Base-by-base conservation (phyloP, 2,113 vertebrate species). In the Platichthys flesus region DNA sequence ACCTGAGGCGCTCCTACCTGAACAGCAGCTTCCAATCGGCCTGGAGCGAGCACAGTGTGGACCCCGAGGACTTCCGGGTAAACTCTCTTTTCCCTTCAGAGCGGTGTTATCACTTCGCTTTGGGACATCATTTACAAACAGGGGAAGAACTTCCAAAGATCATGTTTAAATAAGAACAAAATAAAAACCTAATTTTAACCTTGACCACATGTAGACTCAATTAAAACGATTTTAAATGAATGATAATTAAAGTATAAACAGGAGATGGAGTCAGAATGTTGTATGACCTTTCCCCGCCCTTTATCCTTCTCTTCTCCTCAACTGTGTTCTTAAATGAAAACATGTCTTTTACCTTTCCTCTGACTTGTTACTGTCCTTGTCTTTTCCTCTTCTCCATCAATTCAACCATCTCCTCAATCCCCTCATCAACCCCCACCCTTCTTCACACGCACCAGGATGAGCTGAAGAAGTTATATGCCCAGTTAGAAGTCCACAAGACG, bases 41-140 rank as follows among this genome's bases (percentile, higher is more conserved):
- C 49, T 98, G 97, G 96, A 99, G 96, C 13, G 96, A 98, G 75
- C 96, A 47, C 91, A 97, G 95, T 64, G 93, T 98, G 90, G 97
- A 99, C 86, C 95, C 97, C 1, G 97, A 97, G 78, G 98, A 99
- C 91, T 97, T 99, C 79, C 94, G 97, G 96, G 98, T 99, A 95
- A 94, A 92, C 31, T 8, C 71, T 37, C 52, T 81, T 42, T 28
- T 68, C 35, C 69, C 45, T 47, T 62, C 62, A 73, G 58, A 87
- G 47, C 69, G 56, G 84, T 82, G 69, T 42, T 76, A 73, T 79
- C 65, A 78, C 35, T 76, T 85, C 76, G 4, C 67, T 35, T 2
- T 67, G 13, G 73, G 59, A 64, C 26, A 71, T 51, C 13, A 78
- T 68, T 79, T 62, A 49, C 55, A 79, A 69, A 76, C 45, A 28